Evolutionary conservation across 2,888 invertebrate genomes (phyloP), one percentile per base, ranked within the genome.

Genomic region (Eristalis arbustorum): DNA sequence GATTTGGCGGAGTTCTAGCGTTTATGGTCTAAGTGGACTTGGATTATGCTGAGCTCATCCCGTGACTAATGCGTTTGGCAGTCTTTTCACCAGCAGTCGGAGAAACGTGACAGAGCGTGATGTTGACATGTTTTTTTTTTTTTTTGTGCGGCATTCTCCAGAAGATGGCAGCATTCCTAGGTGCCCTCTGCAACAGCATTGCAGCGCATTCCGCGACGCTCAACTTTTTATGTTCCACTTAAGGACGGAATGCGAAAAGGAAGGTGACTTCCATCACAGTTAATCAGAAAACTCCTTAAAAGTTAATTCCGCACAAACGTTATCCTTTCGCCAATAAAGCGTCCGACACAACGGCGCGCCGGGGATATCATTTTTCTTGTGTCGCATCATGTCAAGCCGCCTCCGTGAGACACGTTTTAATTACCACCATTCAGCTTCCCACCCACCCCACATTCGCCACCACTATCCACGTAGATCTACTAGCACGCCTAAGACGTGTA

Each of bases 341-440:
- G 23, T 6, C 59, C n/a, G 5, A 8, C 3, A 25, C 23, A 4
- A 13, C 59, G 57, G 4, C 22, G 5, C 25, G 59, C 3, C 25
- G n/a, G 11, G 25, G 10, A 59, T 42, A 11, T 10, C 25, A 23
- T 59, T 59, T 59, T 59, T 59, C 25, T 23, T 23, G 13, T 62
- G 63, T 23, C 56, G 28, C 13, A 3, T n/a, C 37, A 66, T 37
- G 37, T 22, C 31, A 63, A 3, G 34, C 63, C 34, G 28, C 66
- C 42, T 49, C 42, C 57, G 57, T 59, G 40, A 40, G 40, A 59
- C 25, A 69, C 14, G 67, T 42, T 80, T 31, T 63, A 80, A 80
- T 80, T 80, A 68, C 67, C 57, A 64, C 67, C 57, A 49, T 8
- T 8, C 49, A 49, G 10, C 49, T 2, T 31, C 49, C 40, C 42